Evolutionary conservation across 1,140 invertebrate genomes (phyloP).

Genomic region (Dermatophagoides farinae): DNA sequence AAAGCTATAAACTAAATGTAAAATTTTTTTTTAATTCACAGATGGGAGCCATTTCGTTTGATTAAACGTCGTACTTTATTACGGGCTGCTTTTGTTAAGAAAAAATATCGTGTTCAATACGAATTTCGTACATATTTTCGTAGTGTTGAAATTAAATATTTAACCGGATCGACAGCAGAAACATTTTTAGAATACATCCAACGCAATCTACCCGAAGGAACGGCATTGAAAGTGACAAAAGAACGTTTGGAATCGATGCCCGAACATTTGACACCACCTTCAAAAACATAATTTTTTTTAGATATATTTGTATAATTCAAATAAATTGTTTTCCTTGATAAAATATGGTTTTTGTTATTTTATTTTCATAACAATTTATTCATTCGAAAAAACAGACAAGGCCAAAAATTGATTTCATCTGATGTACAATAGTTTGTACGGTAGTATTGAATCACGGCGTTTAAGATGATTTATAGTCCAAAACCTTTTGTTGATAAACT

Average conservation of each 20-base stretch:
- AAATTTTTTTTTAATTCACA: conserved; percentile 28
- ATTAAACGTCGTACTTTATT: conserved; percentile 56
- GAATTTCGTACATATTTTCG: conserved; percentile 80
- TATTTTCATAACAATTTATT: too few species aligned
- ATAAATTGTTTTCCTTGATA: too few species aligned
- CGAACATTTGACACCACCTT: conserved; percentile 6
- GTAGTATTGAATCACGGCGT: too few species aligned
- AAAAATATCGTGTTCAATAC: conserved; percentile 88
- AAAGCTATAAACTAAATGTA: background rate
- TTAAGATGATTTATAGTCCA: too few species aligned
- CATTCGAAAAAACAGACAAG: too few species aligned
- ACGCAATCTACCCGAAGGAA: conserved; percentile 88
- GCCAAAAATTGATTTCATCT: too few species aligned
- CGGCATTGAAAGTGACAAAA: conserved; percentile 80
- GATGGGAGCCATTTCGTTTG: conserved; percentile 45
- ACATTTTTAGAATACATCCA: conserved; percentile 92
- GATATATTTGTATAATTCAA: too few species aligned
- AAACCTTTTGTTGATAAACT: background rate
- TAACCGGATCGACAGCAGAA: conserved; percentile 85
- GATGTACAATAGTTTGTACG: too few species aligned
- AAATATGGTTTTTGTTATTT: too few species aligned
- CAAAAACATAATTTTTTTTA: background rate
- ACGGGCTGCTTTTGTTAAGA: conserved; percentile 71
- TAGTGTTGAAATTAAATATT: conserved; percentile 42
- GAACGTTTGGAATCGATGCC: conserved; percentile 12